These are phyloP conservation scores for Andrena praecox DNA, from an alignment of 2,888 invertebrate species.

Conservation along the genomic window DNA sequence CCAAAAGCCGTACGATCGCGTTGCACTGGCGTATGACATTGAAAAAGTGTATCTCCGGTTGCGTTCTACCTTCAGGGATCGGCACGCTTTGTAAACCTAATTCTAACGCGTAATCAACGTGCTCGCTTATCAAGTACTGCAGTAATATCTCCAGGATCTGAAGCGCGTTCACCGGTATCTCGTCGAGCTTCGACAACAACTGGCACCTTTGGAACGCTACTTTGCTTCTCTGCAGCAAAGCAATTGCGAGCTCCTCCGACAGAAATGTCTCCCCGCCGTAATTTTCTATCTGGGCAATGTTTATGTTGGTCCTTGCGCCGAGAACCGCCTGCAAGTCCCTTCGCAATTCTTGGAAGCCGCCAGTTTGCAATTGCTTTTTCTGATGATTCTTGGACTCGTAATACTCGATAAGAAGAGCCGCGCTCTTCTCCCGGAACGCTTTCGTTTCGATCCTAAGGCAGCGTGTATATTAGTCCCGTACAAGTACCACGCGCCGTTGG, in stretches of 20 bases:
- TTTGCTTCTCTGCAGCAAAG: conserved; percentile 95
- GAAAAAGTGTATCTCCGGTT: conserved; percentile 96
- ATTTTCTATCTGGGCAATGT: conserved; percentile 97
- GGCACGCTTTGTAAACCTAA: conserved; percentile 95
- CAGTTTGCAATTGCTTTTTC: conserved; percentile 95
- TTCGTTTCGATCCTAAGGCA: conserved; percentile 89
- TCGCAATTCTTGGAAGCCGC: conserved; percentile 96
- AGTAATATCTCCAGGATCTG: conserved; percentile 94
- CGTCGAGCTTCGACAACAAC: conserved; percentile 91
- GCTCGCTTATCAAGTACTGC: conserved; percentile 94
- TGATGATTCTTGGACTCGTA: conserved; percentile 97
- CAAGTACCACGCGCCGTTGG: conserved; percentile 1
- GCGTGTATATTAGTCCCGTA: neutral
- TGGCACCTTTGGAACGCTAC: conserved; percentile 95
- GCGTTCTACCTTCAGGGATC: conserved; percentile 94
- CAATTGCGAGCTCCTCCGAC: conserved; percentile 97
- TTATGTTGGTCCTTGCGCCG: conserved; percentile 95
- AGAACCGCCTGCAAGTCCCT: conserved; percentile 97
- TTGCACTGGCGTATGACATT: conserved; percentile 97
- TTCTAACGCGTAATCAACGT: conserved; percentile 98
- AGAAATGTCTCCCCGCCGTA: conserved; percentile 99
- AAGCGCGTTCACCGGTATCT: conserved; percentile 91
- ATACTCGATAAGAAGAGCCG: conserved; percentile 92
- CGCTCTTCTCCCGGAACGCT: conserved; percentile 92
- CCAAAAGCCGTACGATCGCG: conserved; percentile 96